Conservation (phyloP, 2,797 vertebrate genomes). For the Pseudochirops corinnae region DNA sequence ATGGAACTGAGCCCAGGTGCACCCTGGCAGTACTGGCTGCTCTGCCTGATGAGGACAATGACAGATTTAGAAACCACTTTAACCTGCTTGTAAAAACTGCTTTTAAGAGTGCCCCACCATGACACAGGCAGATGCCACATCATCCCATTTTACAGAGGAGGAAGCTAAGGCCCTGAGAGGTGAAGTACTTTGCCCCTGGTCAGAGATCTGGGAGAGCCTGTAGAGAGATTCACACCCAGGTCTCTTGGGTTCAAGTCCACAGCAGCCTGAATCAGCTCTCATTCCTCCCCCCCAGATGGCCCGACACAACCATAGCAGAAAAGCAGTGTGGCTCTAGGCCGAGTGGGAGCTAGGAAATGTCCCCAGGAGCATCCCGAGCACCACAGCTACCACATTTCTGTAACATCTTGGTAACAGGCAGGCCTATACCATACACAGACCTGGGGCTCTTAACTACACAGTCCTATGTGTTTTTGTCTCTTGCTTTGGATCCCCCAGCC, state of each 20-base stretch:
- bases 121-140: background rate
- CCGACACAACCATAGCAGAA: background rate
- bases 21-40: background rate
- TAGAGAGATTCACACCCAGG: background rate
- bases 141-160: background rate
- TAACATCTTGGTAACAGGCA: too few species aligned
- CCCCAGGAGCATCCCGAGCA: background rate
- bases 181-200: too few species aligned
- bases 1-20: background rate
- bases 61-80: background rate
- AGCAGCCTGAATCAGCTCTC: background rate
- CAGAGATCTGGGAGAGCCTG: too few species aligned
- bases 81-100: too few species aligned
- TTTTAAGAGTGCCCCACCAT: background rate
- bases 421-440: background rate
- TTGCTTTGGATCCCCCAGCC: background rate
- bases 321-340: background rate
- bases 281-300: background rate
- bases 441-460: background rate
- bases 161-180: background rate
- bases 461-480: too few species aligned
- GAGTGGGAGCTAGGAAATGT: background rate
- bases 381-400: background rate
- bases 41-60: background rate
- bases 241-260: background rate